Percentiles rank a stretch among this genome's conserved stretches.
phyloP scores from a whole-genome alignment of 2,797 vertebrate species.

The Salarias fasciatus region DNA sequence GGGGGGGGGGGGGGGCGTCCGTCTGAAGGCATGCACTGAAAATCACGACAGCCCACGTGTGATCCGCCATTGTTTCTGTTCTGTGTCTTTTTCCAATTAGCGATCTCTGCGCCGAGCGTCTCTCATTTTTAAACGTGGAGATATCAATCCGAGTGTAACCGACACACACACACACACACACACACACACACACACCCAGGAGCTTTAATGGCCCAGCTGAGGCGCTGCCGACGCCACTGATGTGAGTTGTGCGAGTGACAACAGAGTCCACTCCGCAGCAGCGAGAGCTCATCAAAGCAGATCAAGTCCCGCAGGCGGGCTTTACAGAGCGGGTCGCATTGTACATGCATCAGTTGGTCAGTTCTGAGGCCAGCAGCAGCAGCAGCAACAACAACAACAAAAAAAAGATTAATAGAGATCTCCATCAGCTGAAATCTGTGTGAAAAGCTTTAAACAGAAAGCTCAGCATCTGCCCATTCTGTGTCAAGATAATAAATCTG shows the following conservation, averaged over 20 bases:
- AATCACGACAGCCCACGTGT: conserved; percentile 21
- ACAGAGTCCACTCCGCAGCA: conserved; percentile 10
- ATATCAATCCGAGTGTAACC: conserved; percentile 29
- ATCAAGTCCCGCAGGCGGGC: conserved; percentile 29
- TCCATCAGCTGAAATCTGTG: background rate
- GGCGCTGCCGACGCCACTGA: conserved; percentile 9
- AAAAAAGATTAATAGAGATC: conserved; percentile 14
- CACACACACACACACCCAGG: too few species aligned
- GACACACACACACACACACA: conserved; percentile 10
- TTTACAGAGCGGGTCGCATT: conserved; percentile 13
- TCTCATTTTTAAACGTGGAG: conserved; percentile 20
- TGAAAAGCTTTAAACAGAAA: background rate
- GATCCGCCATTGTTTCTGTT: conserved; percentile 39
- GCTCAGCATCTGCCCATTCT: too few species aligned
- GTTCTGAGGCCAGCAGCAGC: conserved; percentile 10
- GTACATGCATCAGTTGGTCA: conserved; percentile 24
- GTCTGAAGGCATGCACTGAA: conserved; percentile 18
- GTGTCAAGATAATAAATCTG: too few species aligned
- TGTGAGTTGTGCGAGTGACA: conserved; percentile 20
- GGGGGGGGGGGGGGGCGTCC: conserved; percentile 16
- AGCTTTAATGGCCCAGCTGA: conserved; percentile 22
- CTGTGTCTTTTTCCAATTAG: conserved; percentile 30
- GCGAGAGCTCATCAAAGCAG: conserved; percentile 37
- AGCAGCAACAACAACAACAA: conserved; percentile 13
- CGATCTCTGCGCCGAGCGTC: conserved; percentile 8